Base-by-base conservation (phyloP, 1,140 invertebrate genomes). In the Chrysopa pallens region DNA sequence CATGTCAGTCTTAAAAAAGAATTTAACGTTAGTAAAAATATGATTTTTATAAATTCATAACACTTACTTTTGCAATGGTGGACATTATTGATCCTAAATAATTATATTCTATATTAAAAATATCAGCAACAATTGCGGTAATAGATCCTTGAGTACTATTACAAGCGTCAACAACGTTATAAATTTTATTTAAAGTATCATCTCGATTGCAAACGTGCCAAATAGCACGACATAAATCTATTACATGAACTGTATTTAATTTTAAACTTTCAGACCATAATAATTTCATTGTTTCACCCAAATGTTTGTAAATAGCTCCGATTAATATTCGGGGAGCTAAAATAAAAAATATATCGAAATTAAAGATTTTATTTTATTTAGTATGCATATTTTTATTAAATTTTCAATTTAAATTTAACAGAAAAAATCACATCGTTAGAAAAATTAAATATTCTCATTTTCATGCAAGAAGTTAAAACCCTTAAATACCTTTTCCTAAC, bases 201-300 rank as follows among this genome's bases (percentile, higher is more conserved):
- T 61, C 57, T 43, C 66, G 63, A 9, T 64, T 67, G 44, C 63
- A 67, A 9, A 80, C 60, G 55, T 76, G 69, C 77, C 82, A 88
- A 46, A 86, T 73, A 29, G 85, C 87, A 44, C 75, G 64, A 55
- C 74, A 83, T 8, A 92, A 62, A 64, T 94, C 90, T 35, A 64
- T 59, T 1, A 90, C 84, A 60, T 92, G 85, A 31, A 92, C 74
- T 1, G 88, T 93, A 59, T 91, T 87, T 68, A 90, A 78, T 51
- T 78, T 74, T 39, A 92, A 66, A 43, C 85, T 75, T 33, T 79
- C 74, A 42, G 80, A 83, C 87, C 88, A 93, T 23, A 92, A 66
- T 36, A 92, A 67, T 59, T 90, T 88, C 86, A 93, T 90, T 56
- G 83, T 85, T 65, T 92, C 84, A 37, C 74, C 73, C 5, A 90